Base-by-base conservation (phyloP, 2,797 vertebrate species). In the Tragopan temminckii region DNA sequence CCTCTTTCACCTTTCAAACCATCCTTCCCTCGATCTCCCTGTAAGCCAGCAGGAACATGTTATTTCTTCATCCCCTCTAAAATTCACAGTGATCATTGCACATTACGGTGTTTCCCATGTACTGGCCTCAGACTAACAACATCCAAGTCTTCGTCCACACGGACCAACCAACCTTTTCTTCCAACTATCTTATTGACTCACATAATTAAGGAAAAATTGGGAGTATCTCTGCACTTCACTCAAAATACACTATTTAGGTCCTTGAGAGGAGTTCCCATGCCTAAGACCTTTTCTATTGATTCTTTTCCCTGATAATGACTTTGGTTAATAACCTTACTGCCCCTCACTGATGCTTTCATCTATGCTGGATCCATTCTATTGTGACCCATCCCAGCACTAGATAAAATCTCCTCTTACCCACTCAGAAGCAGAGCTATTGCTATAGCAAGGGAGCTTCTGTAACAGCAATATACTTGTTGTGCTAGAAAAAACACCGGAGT, bases 1-100 rank as follows among this genome's bases (percentile, higher is more conserved):
- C 99, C 98, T 12, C 91, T 94, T 88, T 96, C 96, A 0, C 97
- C 97, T 89, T 94, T 98, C 14, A 93, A 89, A 25, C 99, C 98
- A 8, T 98, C 93, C 67, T 95, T 94, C 62, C 98, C 98, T 1
- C 89, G 70, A 52, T 98, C 93, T 45, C 98, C 97, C 91, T 96
- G 74, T 33, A 94, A 95, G 38, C 10, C 80, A 93, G 70, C n/a
- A 84, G 80, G 20, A 63, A 81, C 9, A 31, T 0, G 2, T 95
- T 18, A 93, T n/a, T 4, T 25, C 62, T 61, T 50, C 11, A 5
- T 14, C 6, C 23, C 8, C 7, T 33, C 13, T 13, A 12, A 42
- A 76, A 87, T 58, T 43, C 58, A 38, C 58, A 53, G 27, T 5
- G 42, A 13, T 86, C 24, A 21, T 15, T 12, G 13, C 4, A 13